Evolutionary conservation across 2,797 vertebrate genomes (phyloP).

Genomic region (Poecile montanus): DNA sequence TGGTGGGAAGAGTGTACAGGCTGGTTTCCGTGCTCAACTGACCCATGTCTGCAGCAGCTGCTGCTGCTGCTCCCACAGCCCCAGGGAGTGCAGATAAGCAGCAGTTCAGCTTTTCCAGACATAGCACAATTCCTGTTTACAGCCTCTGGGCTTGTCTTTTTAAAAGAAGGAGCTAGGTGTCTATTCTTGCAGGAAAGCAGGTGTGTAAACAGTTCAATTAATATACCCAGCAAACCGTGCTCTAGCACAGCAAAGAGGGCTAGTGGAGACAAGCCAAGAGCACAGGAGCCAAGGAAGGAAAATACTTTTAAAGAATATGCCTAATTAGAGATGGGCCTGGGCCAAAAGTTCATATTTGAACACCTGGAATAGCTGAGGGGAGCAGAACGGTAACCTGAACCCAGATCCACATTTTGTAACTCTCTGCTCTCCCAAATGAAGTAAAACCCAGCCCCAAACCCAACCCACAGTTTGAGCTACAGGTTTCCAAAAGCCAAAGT

Average conservation of each 20-base stretch:
- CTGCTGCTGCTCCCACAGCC: conserved; percentile 48
- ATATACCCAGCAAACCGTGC: conserved; percentile 23
- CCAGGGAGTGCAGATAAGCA: conserved; percentile 5
- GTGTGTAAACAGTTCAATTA: conserved; percentile 68
- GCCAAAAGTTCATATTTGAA: conserved; percentile 55
- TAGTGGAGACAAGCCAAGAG: conserved; percentile 63
- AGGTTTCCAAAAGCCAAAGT: neutral
- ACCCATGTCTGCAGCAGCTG: conserved; percentile 43
- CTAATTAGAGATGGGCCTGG: conserved; percentile 49
- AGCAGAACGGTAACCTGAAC: conserved; percentile 38
- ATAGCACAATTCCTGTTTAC: conserved; percentile 61
- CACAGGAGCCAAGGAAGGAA: conserved; percentile 40
- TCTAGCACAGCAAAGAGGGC: conserved; percentile 27
- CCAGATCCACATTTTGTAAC: conserved; percentile 23
- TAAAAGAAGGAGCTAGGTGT: conserved; percentile 59
- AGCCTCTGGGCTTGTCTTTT: conserved; percentile 66
- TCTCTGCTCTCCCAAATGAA: neutral
- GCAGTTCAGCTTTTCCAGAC: conserved; percentile 64
- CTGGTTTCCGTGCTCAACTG: conserved; percentile 37
- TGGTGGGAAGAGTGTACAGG: neutral
- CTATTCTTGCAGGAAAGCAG: conserved; percentile 70
- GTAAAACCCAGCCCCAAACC: neutral
- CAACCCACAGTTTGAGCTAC: neutral
- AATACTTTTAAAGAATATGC: conserved; percentile 57
- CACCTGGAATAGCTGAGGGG: conserved; percentile 57